Evolutionary conservation across 2,888 invertebrate species (phyloP), one percentile per base, ranked within the genome.

Genomic region (Parochlus steinenii): DNA sequence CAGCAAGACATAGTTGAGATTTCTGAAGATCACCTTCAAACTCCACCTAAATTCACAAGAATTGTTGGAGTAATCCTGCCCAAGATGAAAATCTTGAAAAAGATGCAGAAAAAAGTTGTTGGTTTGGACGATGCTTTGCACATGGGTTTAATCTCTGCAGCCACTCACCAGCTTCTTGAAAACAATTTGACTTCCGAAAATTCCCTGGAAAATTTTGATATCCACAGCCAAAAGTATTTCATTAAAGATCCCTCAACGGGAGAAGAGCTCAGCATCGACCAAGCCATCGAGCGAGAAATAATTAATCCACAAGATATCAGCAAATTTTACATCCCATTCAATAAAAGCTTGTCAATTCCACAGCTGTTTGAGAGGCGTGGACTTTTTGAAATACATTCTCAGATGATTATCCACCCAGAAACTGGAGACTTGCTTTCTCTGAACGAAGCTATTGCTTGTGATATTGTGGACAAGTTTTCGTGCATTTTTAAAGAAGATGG

Each of bases 281-380:
- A 89, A 58, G 95, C 93, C 1, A 66, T 93, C 19, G 68, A 74
- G 33, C 68, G 80, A 42, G 87, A 89, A 37, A 69, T 90, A 41
- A 56, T 86, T 41, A 85, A 89, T 60, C 67, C 74, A 3, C 71
- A 75, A 43, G 76, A 73, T 38, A 74, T 73, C 31, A 78, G 80
- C 51, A 71, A 79, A 53, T 57, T 86, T 41, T 61, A 87, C 19
- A 66, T 86, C 45, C 87, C 89, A 16, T 56, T 86, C 40, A 83
- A 75, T 28, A 74, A 74, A 50, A 80, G 81, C 51, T 61, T 89
- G 11, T 77, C 85, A 2, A 67, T 90, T 45, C 78, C 85, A 7
- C 83, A 86, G 58, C 67, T 92, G 28, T 70, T 85, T 42, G 70
- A 75, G 43, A n/a, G n/a, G n/a, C 87, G 89, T 59, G 93, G 92